Evolutionary conservation across 1,140 invertebrate genomes (phyloP), one percentile per base, ranked within the genome.

Genomic region (Heliconius nattereri): DNA sequence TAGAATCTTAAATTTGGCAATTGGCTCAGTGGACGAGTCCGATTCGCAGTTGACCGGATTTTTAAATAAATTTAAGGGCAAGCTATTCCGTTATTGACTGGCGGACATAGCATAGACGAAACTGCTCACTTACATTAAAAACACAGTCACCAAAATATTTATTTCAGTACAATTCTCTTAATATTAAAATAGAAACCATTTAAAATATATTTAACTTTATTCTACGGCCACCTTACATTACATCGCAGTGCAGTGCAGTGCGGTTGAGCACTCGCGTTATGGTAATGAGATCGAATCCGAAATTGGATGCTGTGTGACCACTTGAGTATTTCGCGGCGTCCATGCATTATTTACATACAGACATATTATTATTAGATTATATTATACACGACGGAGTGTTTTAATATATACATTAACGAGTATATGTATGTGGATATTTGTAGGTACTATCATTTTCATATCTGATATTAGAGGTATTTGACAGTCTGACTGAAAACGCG

Each of bases 231-330:
- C 26, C 70, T 87, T 76, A 71, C 85, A 85, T 78, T 76, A 71
- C 85, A 85, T 78, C 80, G 85, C 79, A 40, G 79, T 66, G 76
- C 71, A 84, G 52, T 81, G 85, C 79, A 40, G 79, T 72, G 76
- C 71, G 49, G 81, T 79, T 80, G 82, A 77, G 84, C 90, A 92
- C 90, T 90, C 85, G 87, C 89, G 84, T 89, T 92, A 92, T 93
- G 91, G 84, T 91, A 93, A 93, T 93, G 85, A 87, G 88, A 89
- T 93, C 86, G 90, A 87, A 90, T 89, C 87, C 90, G 84, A 92
- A 93, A 92, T 93, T 91, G 92, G 92, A 91, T 84, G 87, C 89
- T 76, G 83, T 86, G 87, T 90, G 88, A 87, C 87, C 81, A 80
- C 84, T 85, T 80, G 84, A 83, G 79, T 85, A 86, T 80, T 84